Evolutionary conservation across 1,140 invertebrate species (phyloP), one percentile per base, ranked within the genome.

Genomic region (Phocides pigmalion): DNA sequence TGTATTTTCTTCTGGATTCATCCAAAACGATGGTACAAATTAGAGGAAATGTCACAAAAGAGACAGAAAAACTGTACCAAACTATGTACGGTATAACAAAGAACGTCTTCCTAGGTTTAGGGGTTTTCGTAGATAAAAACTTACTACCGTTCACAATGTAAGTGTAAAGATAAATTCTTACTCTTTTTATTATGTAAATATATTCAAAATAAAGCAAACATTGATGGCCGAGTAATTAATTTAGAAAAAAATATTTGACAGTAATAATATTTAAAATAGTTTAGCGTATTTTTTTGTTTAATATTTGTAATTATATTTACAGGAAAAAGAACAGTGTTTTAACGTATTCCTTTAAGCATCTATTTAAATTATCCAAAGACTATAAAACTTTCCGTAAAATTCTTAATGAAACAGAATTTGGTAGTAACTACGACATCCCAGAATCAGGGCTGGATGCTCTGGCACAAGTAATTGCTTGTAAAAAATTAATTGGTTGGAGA

Each of bases 101-200:
- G 12, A 95, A 98, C 78, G 97, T 98, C 75, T 92, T 93, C 11
- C 83, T 98, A 16, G 97, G 97, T 46, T 97, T 98, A 80, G 97
- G 97, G 3, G 97, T 96, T 59, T 98, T 98, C 92, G 95, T 98
- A 0, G 97, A 98, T 74, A 98, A 98, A 91, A 95, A 96, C 20
- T 93, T 95, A 0, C 93, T 97, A 87, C 97, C 97, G 0, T 98
- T 95, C 90, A 95, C 96, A 5, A 94, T 93, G 82, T 94, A 93
- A 61, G 82, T 63, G 11, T 11, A 37, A 20, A 53, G 11, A 46
- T 5, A 22, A 22, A 22, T 22, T 3, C 20, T 22, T 5, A 3
- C 20, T 22, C 20, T 22, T n/a, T 17, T 16, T 14, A 47, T 25
- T 37, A 32, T 32, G 1, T 32, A 32, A 32, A 9, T 32, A 32